These are phyloP conservation scores for Osmerus mordax DNA, from an alignment of 2,113 vertebrate genomes.

Conservation along the genomic window DNA sequence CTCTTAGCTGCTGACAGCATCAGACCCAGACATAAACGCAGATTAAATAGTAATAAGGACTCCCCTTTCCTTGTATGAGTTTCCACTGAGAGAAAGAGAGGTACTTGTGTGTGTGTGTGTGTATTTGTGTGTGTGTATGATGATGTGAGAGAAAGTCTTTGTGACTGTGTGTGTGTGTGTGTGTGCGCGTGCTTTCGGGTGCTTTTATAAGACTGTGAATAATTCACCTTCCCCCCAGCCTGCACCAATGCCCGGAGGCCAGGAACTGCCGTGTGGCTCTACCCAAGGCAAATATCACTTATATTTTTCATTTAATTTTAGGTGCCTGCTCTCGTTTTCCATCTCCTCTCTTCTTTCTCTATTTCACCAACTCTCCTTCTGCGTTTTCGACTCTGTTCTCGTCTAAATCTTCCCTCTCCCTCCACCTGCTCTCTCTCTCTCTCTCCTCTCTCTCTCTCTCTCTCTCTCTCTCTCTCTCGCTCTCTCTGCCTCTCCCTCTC, in stretches of 20 bases:
- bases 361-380: neutral
- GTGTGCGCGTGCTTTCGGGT: slow-evolving; percentile 17
- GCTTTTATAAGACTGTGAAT: slow-evolving; percentile 44
- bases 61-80: neutral
- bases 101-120: neutral
- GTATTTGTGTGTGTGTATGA: neutral
- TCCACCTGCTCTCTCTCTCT: no score
- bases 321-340: neutral
- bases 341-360: no score
- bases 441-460: no score
- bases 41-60: slow-evolving; percentile 23
- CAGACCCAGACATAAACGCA: slow-evolving; percentile 12
- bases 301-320: neutral
- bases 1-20: neutral
- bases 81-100: slow-evolving; percentile 13
- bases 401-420: no score
- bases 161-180: neutral
- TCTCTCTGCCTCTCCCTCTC: no score
- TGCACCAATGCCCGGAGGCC: slow-evolving; percentile 5
- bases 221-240: slow-evolving; percentile 52
- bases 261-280: slow-evolving; percentile 13
- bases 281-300: slow-evolving; percentile 38
- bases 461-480: no score
- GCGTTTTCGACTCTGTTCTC: no score
- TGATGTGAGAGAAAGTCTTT: neutral